phyloP scores from a whole-genome alignment of 2,888 invertebrate species.

The Teleiodes luculella region DNA sequence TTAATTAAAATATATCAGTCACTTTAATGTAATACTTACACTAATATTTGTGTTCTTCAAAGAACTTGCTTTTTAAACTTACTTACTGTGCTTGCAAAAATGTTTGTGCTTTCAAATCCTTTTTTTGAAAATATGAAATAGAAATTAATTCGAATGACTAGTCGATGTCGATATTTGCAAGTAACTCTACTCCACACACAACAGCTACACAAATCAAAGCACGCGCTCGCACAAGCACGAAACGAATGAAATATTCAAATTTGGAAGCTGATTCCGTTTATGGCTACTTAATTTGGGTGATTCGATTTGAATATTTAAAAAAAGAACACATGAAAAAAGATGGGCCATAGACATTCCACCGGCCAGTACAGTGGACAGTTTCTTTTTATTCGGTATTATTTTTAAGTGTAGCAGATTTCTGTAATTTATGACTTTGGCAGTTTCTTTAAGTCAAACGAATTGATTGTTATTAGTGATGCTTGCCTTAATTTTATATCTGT shows the following conservation, averaged over 20 bases:
- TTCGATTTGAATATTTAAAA: conserved; percentile 77
- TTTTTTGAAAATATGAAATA: no score
- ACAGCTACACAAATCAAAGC: conserved; percentile 63
- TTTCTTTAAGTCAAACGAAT: conserved; percentile 25
- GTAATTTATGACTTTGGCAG: conserved; percentile 31
- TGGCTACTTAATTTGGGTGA: conserved; percentile 79
- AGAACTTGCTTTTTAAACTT: no score
- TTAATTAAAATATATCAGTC: no score
- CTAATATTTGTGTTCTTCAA: no score
- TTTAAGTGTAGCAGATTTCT: conserved; percentile 34
- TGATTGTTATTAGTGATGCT: conserved; percentile 28
- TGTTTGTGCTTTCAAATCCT: no score
- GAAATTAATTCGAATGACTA: neutral
- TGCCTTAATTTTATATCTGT: conserved; percentile 4
- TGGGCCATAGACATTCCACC: conserved; percentile 65
- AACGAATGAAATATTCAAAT: conserved; percentile 78
- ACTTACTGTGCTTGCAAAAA: no score
- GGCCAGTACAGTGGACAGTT: conserved; percentile 25
- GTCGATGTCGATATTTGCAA: neutral
- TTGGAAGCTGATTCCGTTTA: conserved; percentile 79
- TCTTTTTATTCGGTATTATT: conserved; percentile 24
- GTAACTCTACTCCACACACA: conserved; percentile 41
- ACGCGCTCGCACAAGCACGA: conserved; percentile 61
- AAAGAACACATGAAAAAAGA: conserved; percentile 57
- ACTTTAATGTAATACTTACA: no score